These are phyloP conservation scores for Leguminivora glycinivorella DNA, from an alignment of 1,140 invertebrate genomes.

Conservation along the genomic window DNA sequence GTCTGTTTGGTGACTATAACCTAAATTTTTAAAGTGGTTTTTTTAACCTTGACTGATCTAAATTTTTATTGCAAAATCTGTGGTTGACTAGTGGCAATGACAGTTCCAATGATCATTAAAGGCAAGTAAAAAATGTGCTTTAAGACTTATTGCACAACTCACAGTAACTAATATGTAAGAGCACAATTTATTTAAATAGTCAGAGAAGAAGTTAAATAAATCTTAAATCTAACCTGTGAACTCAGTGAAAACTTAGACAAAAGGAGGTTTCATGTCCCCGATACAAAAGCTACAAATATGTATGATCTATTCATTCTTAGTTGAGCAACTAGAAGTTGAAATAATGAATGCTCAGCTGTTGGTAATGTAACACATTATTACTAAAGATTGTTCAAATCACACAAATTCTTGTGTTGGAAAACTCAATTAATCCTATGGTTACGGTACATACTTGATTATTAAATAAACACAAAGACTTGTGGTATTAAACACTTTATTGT, in stretches of 20 bases:
- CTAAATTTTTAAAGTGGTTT: not conserved
- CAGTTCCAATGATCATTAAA: not conserved
- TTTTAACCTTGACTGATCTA: slow-evolving; percentile 1
- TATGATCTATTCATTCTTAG: no score
- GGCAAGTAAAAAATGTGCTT: not conserved
- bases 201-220: not conserved
- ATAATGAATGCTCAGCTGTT: no score
- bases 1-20: slow-evolving; percentile 19
- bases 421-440: no score
- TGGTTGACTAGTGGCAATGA: not conserved
- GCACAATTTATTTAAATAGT: not conserved
- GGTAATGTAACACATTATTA: no score
- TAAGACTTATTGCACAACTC: not conserved
- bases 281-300: no score
- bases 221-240: not conserved
- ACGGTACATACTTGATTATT: no score
- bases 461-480: no score
- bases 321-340: no score
- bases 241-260: not conserved
- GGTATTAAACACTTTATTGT: no score
- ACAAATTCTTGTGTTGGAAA: no score
- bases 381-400: no score
- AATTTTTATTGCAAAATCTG: not conserved
- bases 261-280: not conserved
- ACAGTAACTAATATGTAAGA: not conserved